Base-by-base conservation (phyloP, 1,140 invertebrate species). In the Drosophila tropicalis region DNA sequence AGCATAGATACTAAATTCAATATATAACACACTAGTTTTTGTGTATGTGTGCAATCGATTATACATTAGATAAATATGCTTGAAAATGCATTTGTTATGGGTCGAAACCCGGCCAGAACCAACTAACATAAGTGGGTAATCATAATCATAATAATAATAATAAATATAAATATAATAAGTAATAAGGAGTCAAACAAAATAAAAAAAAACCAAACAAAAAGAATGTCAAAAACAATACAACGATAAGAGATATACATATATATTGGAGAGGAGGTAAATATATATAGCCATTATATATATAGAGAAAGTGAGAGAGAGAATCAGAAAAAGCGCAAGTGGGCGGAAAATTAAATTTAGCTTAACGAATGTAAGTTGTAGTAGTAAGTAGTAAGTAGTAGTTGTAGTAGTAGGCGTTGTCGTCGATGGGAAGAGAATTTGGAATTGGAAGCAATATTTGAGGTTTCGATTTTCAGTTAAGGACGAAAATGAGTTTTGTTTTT, bases 291-390 rank as follows among this genome's bases (percentile, higher is more conserved):
- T 5, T 6, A 36, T 36, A 17, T 47, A 19, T 12, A 51, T 19
- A 17, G 7, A 5, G 7, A 9, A 34, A 9, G 32, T 9, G 32
- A 44, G 7, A 17, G 15, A 15, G 41, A 5, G 19, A 55, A 67
- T 67, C 40, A 29, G 67, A 72, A 68, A 72, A 64, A 68, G 61
- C 44, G 44, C 70, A 69, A 68, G 60, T 61, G 60, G 67, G 17
- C 41, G 47, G 56, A 64, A 70, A 73, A 69, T 73, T 65, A 47
- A 73, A 69, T 64, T 58, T 58, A 58, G 56, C 41, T 63, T 32
- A 44, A 47, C 40, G 41, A 10, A 13, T 36, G 15, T 29, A 29
- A 29, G 29, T 29, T 29, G 29, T 29, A 29, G 5, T 29, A 29
- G 29, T 29, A 29, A 29, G 25, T 29, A 29, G 25, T 29, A 29